Base-by-base conservation (phyloP, 2,888 invertebrate genomes). In the Pogonocherus hispidulus region DNA sequence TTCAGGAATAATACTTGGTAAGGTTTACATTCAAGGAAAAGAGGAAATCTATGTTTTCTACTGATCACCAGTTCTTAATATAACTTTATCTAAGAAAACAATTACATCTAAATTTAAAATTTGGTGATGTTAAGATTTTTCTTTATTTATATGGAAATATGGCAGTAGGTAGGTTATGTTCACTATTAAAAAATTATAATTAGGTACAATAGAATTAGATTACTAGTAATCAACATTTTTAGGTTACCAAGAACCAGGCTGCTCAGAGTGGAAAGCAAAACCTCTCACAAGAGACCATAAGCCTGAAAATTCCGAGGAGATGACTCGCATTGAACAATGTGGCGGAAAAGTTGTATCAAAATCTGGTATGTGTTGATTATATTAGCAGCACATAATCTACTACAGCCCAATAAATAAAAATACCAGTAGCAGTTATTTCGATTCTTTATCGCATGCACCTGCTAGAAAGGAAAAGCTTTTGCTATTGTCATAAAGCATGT, bases 231-330 rank as follows among this genome's bases (percentile, higher is more conserved):
- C n/a, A n/a, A n/a, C n/a, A 20, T 37, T 65, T 66, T 56, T 74
- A 81, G 84, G 85, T 66, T 85, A 85, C 75, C 84, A 86, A 73
- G 84, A 84, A 52, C 81, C 84, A 2, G 83, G 82, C 1, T 76
- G 90, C 76, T 88, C 89, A 41, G 82, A 83, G 52, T 97, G 96
- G 96, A 90, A 90, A 70, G 93, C 95, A 0, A 91, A 91, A 81
- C 91, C 93, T 6, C 85, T 98, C 66, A 98, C 97, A 0, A 90
- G 91, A 78, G 99, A 99, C 83, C 99, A 99, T 85, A 99, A 99
- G 84, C 99, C 99, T 0, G 98, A 98, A 84, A 93, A 92, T 67
- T 89, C 90, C 5, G 89, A 89, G 4, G 98, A 99, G 87, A 93
- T 92, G 84, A 88, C 90, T 23, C 89, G 98, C 49, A 99, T 99